Conservation (phyloP, 2,113 vertebrate species). For the Morphnarchus princeps region DNA sequence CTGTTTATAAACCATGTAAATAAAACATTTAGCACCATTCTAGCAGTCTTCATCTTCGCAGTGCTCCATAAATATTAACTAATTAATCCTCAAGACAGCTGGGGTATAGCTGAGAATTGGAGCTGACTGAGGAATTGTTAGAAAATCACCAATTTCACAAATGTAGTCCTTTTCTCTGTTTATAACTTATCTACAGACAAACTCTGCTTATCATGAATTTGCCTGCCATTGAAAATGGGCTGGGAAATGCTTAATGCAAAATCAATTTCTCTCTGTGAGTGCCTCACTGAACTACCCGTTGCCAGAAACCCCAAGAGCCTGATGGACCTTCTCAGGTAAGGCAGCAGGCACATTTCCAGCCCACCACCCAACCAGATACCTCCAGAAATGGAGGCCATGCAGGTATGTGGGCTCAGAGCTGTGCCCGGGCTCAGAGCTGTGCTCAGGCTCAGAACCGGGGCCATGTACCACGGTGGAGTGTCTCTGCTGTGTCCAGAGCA, state of each 20-base stretch:
- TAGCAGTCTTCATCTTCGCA: not conserved
- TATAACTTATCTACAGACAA: not conserved
- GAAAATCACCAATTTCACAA: conserved; percentile 17
- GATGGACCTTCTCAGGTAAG: not conserved
- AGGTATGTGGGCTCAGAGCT: not conserved
- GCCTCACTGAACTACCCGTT: not conserved
- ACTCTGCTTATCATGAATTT: not conserved
- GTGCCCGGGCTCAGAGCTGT: not conserved
- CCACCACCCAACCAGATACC: not conserved
- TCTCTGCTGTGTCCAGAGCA: not conserved
- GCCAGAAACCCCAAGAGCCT: not conserved
- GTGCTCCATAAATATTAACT: conserved; percentile 50
- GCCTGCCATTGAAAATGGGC: not conserved
- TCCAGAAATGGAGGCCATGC: too few species aligned
- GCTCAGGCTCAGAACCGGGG: not conserved
- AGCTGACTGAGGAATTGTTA: not conserved
- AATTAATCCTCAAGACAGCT: conserved; percentile 52
- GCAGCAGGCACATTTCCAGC: not conserved
- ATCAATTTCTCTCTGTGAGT: not conserved
- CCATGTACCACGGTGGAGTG: rapidly evolving
- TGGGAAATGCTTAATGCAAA: not conserved
- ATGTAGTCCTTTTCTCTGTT: not conserved
- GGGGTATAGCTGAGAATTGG: not conserved
- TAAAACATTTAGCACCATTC: conserved; percentile 46
- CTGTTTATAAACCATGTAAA: conserved; percentile 48